Evolutionary conservation across 2,797 vertebrate genomes (phyloP), one percentile per base, ranked within the genome.

Genomic region (Picus viridis): DNA sequence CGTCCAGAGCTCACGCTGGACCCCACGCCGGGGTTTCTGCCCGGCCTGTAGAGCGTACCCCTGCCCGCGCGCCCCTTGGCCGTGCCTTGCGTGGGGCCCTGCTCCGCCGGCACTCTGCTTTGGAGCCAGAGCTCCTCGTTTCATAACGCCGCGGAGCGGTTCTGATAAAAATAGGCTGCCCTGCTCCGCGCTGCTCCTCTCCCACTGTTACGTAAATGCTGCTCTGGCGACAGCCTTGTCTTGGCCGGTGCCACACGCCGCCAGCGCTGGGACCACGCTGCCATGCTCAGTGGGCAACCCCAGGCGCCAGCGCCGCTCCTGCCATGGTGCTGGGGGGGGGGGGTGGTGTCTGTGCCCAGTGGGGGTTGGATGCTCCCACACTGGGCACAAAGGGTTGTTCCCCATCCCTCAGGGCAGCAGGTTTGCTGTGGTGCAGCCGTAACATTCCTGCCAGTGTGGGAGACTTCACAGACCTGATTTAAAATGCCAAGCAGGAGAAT

Each of bases 141-240:
- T 96, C 86, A 2, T 96, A 94, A 92, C 76, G 16, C 26, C 6
- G 6, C 61, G 0, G 80, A 80, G 82, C 75, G 10, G 79, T 90
- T 85, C 58, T 68, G 93, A 85, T 95, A 90, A 87, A 94, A 95
- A 95, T 93, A 95, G 93, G 76, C 75, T 56, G 75, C 86, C 84
- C 93, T 3, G 64, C 74, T 86, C 94, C 27, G 12, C 17, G 43
- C 90, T 34, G 92, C 95, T 53, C 12, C 27, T 16, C 88, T 81
- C 83, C 69, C 34, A 41, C 58, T 11, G 43, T 94, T 95, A 96
- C 58, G 63, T 94, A 93, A 95, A 89, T 0, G 86, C 86, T 23
- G 89, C 91, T 11, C 23, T 17, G 71, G 68, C 32, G 61, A 7
- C 57, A 54, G 93, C 79, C 72, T 56, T 43, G 34, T 39, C 62